Conservation (phyloP, 35 echinoderm and acorn worm species). For the Stichopus chloronotus region DNA sequence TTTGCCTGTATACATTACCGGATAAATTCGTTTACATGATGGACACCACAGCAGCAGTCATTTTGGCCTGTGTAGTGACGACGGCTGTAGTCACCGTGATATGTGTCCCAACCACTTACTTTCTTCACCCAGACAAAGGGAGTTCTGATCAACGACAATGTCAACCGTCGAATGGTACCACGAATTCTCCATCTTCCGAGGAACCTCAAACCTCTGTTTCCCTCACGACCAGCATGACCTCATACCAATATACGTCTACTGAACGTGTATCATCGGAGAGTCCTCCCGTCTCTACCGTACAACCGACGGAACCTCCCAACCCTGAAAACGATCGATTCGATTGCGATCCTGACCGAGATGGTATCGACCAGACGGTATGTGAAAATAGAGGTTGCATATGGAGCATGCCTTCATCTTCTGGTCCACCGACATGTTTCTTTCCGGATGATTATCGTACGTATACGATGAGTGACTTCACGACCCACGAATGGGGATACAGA, state of each 20-base stretch:
- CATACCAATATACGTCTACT: too few relatives aligned
- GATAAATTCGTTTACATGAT: too few relatives aligned
- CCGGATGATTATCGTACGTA: constrained; percentile 74
- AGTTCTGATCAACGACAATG: neutral
- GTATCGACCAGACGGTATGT: constrained; percentile 51
- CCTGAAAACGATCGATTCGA: constrained; percentile 58
- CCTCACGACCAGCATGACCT: too few relatives aligned
- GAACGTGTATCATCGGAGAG: neutral
- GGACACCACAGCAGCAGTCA: constrained; percentile 1
- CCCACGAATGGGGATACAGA: constrained; percentile 60
- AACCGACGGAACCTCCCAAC: constrained; percentile 40
- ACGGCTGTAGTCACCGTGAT: constrained; percentile 14
- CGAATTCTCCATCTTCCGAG: neutral
- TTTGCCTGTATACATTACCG: too few relatives aligned
- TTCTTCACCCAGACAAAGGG: constrained; percentile 66
- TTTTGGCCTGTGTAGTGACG: constrained; percentile 40
- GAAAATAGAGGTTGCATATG: constrained; percentile 66
- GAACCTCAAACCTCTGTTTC: neutral
- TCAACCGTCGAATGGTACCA: neutral
- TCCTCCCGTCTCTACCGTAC: neutral
- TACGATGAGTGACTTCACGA: constrained; percentile 42
- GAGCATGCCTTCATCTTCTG: neutral
- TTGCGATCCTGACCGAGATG: constrained; percentile 69
- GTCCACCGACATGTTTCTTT: constrained; percentile 77
- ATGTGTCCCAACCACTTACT: constrained; percentile 67